Conservation (phyloP, 1,140 invertebrate species). For the Brachionus calyciflorus region DNA sequence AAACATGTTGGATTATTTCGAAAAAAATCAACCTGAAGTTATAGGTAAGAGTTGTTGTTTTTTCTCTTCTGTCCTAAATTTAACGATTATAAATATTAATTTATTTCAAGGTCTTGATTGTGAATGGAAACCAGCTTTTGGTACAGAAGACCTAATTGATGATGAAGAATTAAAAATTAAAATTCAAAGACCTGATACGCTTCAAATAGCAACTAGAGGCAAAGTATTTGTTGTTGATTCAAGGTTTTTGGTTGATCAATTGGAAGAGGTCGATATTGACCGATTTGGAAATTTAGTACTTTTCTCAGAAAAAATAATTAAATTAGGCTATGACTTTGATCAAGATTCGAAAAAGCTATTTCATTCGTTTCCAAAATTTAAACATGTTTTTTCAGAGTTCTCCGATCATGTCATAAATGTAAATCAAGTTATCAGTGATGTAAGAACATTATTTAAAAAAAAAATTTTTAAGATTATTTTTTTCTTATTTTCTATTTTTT, state of each 20-base stretch:
- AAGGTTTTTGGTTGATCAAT: constrained; percentile 1
- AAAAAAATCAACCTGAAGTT: neutral
- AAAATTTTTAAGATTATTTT: neutral
- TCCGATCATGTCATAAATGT: constrained; percentile 29
- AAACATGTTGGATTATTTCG: constrained; percentile 30
- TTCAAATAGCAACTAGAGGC: constrained; percentile 38
- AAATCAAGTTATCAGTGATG: constrained; percentile 34
- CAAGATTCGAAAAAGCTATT: constrained; percentile 41
- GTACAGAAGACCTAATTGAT: constrained; percentile 29
- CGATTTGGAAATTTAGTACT: constrained; percentile 19
- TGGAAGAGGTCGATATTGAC: neutral
- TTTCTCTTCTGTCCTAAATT: neutral
- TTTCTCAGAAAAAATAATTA: constrained; percentile 34
- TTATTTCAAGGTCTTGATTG: constrained; percentile 23
- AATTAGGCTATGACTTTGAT: constrained; percentile 40
- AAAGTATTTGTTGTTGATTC: constrained; percentile 32
- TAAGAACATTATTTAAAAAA: neutral
- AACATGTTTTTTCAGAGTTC: constrained; percentile 26
- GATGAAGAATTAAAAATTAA: neutral
- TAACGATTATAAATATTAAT: neutral
- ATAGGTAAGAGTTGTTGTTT: neutral
- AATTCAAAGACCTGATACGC: constrained; percentile 22
- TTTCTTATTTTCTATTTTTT: neutral
- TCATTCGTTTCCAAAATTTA: constrained; percentile 34
- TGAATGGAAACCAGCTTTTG: constrained; percentile 44